phyloP scores from a whole-genome alignment of 2,797 vertebrate genomes.

The Crocodylus rhombifer region DNA sequence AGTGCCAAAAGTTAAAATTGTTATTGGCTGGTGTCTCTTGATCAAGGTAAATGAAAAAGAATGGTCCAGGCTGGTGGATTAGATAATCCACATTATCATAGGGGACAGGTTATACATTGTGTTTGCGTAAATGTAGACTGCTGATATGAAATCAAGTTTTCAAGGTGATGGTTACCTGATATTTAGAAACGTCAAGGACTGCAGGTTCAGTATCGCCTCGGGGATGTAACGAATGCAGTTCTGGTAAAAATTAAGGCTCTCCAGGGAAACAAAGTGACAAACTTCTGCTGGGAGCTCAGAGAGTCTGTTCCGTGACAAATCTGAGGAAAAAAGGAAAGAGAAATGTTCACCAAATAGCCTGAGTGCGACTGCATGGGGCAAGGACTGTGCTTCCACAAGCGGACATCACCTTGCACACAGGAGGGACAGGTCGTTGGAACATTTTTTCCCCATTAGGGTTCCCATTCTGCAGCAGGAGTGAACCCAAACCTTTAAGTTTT shows the following conservation, averaged over 20 bases:
- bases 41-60: background rate
- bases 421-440: background rate
- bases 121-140: background rate
- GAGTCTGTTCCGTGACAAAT: conserved; percentile 94
- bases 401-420: background rate
- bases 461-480: background rate
- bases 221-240: conserved; percentile 95
- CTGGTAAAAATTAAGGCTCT: conserved; percentile 96
- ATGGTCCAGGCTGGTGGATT: background rate
- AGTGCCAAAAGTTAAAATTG: background rate
- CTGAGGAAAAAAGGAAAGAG: conserved; percentile 73
- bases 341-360: background rate
- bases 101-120: rapidly evolving
- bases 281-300: conserved; percentile 92
- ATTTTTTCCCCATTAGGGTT: background rate
- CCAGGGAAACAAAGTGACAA: conserved; percentile 94
- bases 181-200: conserved; percentile 94
- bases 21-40: background rate
- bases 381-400: background rate
- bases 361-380: background rate
- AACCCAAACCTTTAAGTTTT: background rate
- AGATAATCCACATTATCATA: background rate
- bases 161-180: conserved; percentile 88
- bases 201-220: conserved; percentile 91
- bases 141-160: background rate